These are phyloP conservation scores for Ciona savignyi DNA, from an alignment of 23 tunicate species.

Conservation along the genomic window DNA sequence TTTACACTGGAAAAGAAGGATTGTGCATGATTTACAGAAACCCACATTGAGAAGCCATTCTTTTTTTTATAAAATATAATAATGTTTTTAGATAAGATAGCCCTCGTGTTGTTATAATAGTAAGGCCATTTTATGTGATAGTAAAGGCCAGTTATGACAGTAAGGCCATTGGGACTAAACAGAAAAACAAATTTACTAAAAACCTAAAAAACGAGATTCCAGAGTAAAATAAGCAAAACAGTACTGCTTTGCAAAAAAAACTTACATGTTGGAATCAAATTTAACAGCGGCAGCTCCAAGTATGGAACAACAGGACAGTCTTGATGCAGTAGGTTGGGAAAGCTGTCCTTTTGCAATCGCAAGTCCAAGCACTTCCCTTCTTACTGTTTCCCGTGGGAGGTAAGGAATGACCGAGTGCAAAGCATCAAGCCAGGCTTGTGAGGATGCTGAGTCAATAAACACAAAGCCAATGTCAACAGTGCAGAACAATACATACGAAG, in stretches of 20 bases:
- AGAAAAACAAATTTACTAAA: too few species aligned
- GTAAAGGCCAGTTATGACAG: too few species aligned
- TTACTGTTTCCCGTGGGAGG: conserved; percentile 50
- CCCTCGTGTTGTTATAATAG: too few species aligned
- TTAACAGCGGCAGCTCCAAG: conserved; percentile 68
- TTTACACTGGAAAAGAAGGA: conserved; percentile 43
- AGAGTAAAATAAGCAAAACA: too few species aligned
- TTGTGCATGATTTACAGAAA: too few species aligned
- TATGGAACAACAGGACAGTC: conserved; percentile 60
- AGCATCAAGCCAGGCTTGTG: conserved; percentile 73
- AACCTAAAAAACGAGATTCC: too few species aligned
- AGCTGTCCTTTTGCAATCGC: conserved; percentile 82
- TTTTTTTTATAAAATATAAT: too few species aligned
- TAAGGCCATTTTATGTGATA: too few species aligned
- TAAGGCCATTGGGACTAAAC: too few species aligned
- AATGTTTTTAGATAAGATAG: too few species aligned
- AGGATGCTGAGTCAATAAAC: conserved; percentile 30
- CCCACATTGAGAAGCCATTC: too few species aligned
- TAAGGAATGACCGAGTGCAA: conserved; percentile 35
- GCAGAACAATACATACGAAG: background rate
- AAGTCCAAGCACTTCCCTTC: conserved; percentile 56
- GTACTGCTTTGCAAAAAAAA: too few species aligned
- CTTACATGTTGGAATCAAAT: conserved; percentile 68
- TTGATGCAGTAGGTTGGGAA: conserved; percentile 74
- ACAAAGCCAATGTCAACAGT: background rate